Percentiles rank a stretch among this genome's conserved stretches.
Evolutionary conservation across 2,888 invertebrate species (phyloP).

Genomic region (Plagiodera versicolora): DNA sequence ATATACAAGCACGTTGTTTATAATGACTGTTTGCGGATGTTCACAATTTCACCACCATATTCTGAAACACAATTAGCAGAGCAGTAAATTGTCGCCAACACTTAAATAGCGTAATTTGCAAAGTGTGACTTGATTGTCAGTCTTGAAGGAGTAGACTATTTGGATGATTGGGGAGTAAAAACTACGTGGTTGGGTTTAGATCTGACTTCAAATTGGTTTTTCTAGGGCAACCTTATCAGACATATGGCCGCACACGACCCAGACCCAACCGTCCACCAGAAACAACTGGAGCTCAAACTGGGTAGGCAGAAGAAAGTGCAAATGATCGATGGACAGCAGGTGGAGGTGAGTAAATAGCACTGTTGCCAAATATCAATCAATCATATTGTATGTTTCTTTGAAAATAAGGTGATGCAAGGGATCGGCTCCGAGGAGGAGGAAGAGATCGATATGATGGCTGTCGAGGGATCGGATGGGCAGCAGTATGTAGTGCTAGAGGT

Average conservation of each 20-base stretch:
- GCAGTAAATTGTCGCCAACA: too few relatives aligned
- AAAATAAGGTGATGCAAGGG: constrained; percentile 49
- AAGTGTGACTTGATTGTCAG: too few relatives aligned
- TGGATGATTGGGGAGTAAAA: too few relatives aligned
- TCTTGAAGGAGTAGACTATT: constrained; percentile 52
- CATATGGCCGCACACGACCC: constrained; percentile 92
- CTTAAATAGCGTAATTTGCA: too few relatives aligned
- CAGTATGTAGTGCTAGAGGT: constrained; percentile 91
- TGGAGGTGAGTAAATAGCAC: constrained; percentile 42
- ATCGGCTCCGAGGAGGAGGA: constrained; percentile 56
- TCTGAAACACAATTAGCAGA: too few relatives aligned
- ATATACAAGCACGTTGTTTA: too few relatives aligned
- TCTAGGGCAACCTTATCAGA: constrained; percentile 69
- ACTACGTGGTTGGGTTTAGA: too few relatives aligned
- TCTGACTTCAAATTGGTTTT: neutral
- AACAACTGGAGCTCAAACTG: constrained; percentile 74
- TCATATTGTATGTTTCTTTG: too few relatives aligned
- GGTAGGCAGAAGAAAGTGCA: constrained; percentile 79
- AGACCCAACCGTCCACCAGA: constrained; percentile 73
- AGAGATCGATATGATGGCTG: constrained; percentile 66
- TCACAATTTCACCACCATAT: too few relatives aligned
- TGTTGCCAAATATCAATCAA: too few relatives aligned
- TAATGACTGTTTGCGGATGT: too few relatives aligned
- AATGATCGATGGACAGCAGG: constrained; percentile 61
- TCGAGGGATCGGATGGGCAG: constrained; percentile 74